These are phyloP conservation scores for Drosophila hamatofila DNA, from an alignment of 2,888 invertebrate species.

Conservation along the genomic window DNA sequence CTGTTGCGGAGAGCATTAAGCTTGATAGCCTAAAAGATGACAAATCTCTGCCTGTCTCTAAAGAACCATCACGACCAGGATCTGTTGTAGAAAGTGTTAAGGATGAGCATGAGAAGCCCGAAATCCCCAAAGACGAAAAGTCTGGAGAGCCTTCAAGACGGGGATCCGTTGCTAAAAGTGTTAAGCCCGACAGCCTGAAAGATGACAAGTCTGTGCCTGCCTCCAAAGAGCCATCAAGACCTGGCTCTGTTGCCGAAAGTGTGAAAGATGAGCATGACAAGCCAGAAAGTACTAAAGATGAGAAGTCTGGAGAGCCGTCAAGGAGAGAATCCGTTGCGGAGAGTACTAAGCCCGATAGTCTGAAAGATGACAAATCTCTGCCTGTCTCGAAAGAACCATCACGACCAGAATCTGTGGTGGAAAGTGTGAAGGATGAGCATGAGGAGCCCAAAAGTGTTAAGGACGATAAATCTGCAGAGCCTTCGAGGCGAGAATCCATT, in stretches of 20 bases:
- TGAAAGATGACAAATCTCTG: not conserved
- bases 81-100: conserved; percentile 10
- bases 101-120: conserved; percentile 14
- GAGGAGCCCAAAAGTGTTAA: not conserved
- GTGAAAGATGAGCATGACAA: conserved; percentile 15
- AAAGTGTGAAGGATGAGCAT: not conserved
- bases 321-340: not conserved
- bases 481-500: no score
- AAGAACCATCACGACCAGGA: conserved; percentile 10
- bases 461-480: not conserved
- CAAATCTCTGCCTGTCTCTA: conserved; percentile 4
- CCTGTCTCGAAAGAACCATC: not conserved
- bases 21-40: conserved; percentile 13
- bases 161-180: conserved; percentile 15
- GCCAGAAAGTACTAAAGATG: conserved; percentile 27
- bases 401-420: not conserved
- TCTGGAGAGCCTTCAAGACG: conserved; percentile 15
- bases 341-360: not conserved
- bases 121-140: conserved; percentile 11
- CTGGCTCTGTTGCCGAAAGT: conserved; percentile 6
- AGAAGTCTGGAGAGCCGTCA: not conserved
- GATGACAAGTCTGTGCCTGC: conserved; percentile 6
- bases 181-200: conserved; percentile 12
- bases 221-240: conserved; percentile 16
- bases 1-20: conserved; percentile 5